phyloP scores from a whole-genome alignment of 1,140 invertebrate genomes.

The Watersipora subatra region DNA sequence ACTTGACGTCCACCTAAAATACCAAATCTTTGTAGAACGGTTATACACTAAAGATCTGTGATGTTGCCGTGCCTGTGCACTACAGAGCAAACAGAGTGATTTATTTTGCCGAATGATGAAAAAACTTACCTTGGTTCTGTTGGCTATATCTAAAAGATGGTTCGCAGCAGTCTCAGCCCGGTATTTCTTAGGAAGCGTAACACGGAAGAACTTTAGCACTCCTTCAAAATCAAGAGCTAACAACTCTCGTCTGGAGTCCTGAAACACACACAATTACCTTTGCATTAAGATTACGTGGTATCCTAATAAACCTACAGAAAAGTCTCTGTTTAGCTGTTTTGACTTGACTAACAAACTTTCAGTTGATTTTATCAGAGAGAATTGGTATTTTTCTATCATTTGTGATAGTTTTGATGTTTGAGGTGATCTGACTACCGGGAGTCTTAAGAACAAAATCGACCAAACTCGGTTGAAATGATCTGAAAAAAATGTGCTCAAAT shows the following conservation, averaged over 20 bases:
- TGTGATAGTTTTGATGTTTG: too few species aligned
- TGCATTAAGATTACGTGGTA: not conserved
- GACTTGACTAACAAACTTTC: too few species aligned
- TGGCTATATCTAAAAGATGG: slow-evolving; percentile 75
- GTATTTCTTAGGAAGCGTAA: slow-evolving; percentile 89
- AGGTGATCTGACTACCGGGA: too few species aligned
- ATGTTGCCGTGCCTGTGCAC: not conserved
- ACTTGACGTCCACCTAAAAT: too few species aligned
- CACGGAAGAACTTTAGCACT: slow-evolving; percentile 78
- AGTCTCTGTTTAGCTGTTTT: not conserved
- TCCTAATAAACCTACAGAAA: not conserved
- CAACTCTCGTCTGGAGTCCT: slow-evolving; percentile 79
- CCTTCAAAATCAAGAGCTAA: slow-evolving; percentile 89
- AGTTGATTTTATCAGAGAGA: too few species aligned
- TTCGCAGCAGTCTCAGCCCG: slow-evolving; percentile 74
- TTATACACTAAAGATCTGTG: slow-evolving; percentile 4
- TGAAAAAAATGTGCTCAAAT: too few species aligned
- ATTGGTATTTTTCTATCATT: too few species aligned
- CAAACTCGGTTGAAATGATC: too few species aligned
- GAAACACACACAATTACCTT: slow-evolving; percentile 22
- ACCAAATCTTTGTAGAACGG: too few species aligned
- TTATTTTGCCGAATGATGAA: too few species aligned
- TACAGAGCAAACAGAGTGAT: too few species aligned
- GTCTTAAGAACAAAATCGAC: too few species aligned
- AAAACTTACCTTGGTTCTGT: slow-evolving; percentile 70